Base-by-base conservation (phyloP, 2,113 vertebrate genomes). In the Salvelinus alpinus region DNA sequence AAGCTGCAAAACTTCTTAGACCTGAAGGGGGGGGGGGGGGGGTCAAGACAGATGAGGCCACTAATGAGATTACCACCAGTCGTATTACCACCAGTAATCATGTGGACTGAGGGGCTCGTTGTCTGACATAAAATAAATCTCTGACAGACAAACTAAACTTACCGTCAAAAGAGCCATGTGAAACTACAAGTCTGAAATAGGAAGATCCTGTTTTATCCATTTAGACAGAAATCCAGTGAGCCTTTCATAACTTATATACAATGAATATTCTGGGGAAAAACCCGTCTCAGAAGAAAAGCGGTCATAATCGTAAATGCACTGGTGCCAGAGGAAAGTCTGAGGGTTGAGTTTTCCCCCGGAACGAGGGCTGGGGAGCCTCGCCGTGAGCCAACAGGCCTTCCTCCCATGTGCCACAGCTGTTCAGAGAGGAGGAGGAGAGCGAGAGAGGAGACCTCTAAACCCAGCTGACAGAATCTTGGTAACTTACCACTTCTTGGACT, bases 1-100 rank as follows among this genome's bases (percentile, higher is more conserved):
- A 99, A 99, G 84, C 96, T 98, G 85, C 98, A 97, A 87, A 99
- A 99, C 86, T 99, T 99, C 92, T 99, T 99, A 3, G 98, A 99
- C 98, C 98, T 99, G 80, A 70, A 74, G 73, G 27, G 22, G 72
- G 1, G 48, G 47, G 11, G 47, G 48, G 47, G 3, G 9, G 22
- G 34, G 24, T 14, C 4, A 5, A 64, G 16, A 14, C 12, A 47
- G 25, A 1, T 34, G 31, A 27, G 22, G 7, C 9, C 20, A 1
- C 22, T 22, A 14, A 8, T 20, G 18, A 9, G 4, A 8, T 64
- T 1, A 27, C 27, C 27, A 4, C 3, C 20, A 14, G 18, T 24
- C 4, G 60, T 22, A 64, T 22, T 20, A 8, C 7, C 22, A 9
- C 60, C 7, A 9, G 60, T n/a, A n/a, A 22, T 2, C 60, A 64